Base-by-base conservation (phyloP, 2,113 vertebrate genomes). In the Eulemur macaco region DNA sequence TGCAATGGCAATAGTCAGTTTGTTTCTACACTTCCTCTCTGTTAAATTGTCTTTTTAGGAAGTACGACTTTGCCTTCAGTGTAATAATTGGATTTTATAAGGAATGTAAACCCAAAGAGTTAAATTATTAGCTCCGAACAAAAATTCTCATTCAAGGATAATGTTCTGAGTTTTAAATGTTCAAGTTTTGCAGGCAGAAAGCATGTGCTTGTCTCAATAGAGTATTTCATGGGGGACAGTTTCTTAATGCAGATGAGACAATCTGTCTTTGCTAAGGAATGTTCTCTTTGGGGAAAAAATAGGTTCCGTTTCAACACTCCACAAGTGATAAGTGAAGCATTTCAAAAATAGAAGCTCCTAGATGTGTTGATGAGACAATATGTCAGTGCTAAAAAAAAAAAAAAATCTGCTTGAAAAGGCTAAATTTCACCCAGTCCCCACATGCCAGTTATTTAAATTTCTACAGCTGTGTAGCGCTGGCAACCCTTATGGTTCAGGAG, bases 321-420 rank as follows among this genome's bases (percentile, higher is more conserved):
- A 97, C 95, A 97, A 98, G 96, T 97, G 95, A 97, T 90, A 97
- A 98, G 96, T 86, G 84, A 98, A 95, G 94, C 86, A 97, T 98
- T 98, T 98, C 96, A 96, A 97, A 98, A 98, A 97, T 97, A 98
- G 96, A 98, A 98, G 66, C 95, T 97, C 42, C 94, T 98, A 81
- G 68, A 81, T 93, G 97, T 98, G 97, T 98, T 98, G 97, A 93
- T 98, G 96, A 98, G 97, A 98, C 96, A 98, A 95, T 96, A 97
- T 97, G 97, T 95, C 96, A 98, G 83, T 88, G 78, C 78, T 94
- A 86, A 86, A 93, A 96, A 87, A 91, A 52, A 96, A 97, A 95
- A 97, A 78, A 89, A 68, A 95, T 89, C 84, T 97, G 95, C 95
- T 95, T 91, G 93, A 97, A 97, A 98, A 97, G 17, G 39, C 94